phyloP scores from a whole-genome alignment of 2,888 invertebrate genomes.

The Tipula helvola region DNA sequence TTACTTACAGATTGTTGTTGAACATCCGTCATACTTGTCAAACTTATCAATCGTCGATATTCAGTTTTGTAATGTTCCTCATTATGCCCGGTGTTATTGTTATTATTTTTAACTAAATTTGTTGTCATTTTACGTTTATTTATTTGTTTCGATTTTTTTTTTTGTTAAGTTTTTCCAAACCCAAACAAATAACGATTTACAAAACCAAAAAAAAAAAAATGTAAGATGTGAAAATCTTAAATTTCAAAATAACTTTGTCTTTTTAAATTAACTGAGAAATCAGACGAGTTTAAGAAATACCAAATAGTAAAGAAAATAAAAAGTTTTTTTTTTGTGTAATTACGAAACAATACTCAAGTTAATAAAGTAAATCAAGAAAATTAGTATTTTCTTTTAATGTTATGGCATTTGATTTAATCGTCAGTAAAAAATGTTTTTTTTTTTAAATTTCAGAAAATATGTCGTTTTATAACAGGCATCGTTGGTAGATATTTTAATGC shows the following conservation, averaged over 20 bases:
- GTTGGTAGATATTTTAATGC: too few species aligned
- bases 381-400: not conserved
- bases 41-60: slow-evolving; percentile 51
- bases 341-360: not conserved
- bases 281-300: not conserved
- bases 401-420: not conserved
- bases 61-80: slow-evolving; percentile 45
- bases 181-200: not conserved
- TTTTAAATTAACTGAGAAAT: not conserved
- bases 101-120: not conserved
- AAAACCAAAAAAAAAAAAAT: not conserved
- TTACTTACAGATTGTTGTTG: slow-evolving; percentile 55
- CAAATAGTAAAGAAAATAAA: not conserved
- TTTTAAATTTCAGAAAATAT: not conserved
- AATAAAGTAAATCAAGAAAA: not conserved
- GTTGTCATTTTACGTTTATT: not conserved
- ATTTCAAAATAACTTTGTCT: not conserved
- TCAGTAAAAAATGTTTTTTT: not conserved
- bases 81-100: not conserved
- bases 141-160: not conserved
- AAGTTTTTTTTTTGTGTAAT: not conserved
- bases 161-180: not conserved
- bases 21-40: slow-evolving; percentile 55
- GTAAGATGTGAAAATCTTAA: not conserved
- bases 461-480: too few species aligned